Percentiles rank a stretch among this genome's conserved stretches.
phyloP scores from a whole-genome alignment of 2,888 invertebrate species.

The Lottia gigantea region DNA sequence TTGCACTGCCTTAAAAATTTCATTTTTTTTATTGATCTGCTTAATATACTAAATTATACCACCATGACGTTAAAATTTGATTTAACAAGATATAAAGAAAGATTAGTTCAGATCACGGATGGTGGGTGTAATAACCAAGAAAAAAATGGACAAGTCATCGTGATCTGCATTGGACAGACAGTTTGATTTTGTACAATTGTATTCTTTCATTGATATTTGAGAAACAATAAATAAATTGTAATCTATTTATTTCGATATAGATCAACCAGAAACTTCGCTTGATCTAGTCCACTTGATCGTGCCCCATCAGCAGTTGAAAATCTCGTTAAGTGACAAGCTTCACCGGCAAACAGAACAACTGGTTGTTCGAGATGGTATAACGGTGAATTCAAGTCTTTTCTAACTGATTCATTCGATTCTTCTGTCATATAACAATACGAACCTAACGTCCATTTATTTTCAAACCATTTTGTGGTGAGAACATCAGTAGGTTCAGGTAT shows the following conservation, averaged over 20 bases:
- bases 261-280: conserved; percentile 3
- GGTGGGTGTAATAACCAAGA: too few species aligned
- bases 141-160: too few species aligned
- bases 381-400: conserved; percentile 44
- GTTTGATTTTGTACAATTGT: too few species aligned
- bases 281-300: conserved; percentile 77
- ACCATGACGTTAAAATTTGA: too few species aligned
- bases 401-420: conserved; percentile 31
- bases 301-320: conserved; percentile 86
- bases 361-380: conserved; percentile 68
- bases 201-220: too few species aligned
- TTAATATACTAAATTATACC: too few species aligned
- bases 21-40: too few species aligned
- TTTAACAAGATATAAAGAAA: too few species aligned
- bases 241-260: neutral
- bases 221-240: too few species aligned
- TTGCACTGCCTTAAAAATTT: too few species aligned
- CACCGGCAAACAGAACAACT: conserved; percentile 82
- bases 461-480: conserved; percentile 76
- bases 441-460: conserved; percentile 80
- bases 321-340: conserved; percentile 82
- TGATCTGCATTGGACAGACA: too few species aligned
- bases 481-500: conserved; percentile 80
- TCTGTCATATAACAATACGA: conserved; percentile 75
- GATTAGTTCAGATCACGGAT: too few species aligned